Conservation (phyloP, 1,140 invertebrate species). For the Phortica variegata region DNA sequence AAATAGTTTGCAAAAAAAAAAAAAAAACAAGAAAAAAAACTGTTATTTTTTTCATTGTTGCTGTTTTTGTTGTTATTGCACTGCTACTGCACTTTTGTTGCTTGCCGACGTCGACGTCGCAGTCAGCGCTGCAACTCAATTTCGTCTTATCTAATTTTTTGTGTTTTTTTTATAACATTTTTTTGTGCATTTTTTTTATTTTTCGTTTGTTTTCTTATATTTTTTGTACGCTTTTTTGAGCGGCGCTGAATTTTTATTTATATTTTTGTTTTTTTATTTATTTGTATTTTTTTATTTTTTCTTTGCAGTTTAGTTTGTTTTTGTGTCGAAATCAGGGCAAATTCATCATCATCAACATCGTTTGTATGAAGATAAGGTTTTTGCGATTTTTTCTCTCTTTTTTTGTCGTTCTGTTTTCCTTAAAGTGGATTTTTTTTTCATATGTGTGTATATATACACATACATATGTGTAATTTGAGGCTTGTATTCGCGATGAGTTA, state of each 20-base stretch:
- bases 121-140: conserved; percentile 29
- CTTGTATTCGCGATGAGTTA: conserved; percentile 44
- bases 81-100: conserved; percentile 8
- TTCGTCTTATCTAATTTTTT: conserved; percentile 51
- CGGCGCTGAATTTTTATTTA: conserved; percentile 2
- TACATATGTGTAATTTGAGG: conserved; percentile 37
- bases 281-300: conserved; percentile 9
- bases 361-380: conserved; percentile 46
- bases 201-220: background rate
- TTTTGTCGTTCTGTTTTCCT: conserved; percentile 11
- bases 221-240: conserved; percentile 17
- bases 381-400: conserved; percentile 25
- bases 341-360: conserved; percentile 52
- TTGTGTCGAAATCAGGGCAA: conserved; percentile 53
- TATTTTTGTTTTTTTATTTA: conserved; percentile 7
- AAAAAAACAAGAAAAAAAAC: too few species aligned
- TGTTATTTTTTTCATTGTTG: conserved; percentile 18
- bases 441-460: background rate
- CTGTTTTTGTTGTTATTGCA: conserved; percentile 18
- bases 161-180: conserved; percentile 14
- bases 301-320: conserved; percentile 39
- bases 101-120: background rate
- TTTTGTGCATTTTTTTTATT: conserved; percentile 3
- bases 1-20: conserved; percentile 19
- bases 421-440: background rate